Percentiles rank a stretch among this genome's conserved stretches.
These are phyloP conservation scores for Epinephelus lanceolatus DNA, from an alignment of 2,113 vertebrate genomes.

Conservation along the genomic window DNA sequence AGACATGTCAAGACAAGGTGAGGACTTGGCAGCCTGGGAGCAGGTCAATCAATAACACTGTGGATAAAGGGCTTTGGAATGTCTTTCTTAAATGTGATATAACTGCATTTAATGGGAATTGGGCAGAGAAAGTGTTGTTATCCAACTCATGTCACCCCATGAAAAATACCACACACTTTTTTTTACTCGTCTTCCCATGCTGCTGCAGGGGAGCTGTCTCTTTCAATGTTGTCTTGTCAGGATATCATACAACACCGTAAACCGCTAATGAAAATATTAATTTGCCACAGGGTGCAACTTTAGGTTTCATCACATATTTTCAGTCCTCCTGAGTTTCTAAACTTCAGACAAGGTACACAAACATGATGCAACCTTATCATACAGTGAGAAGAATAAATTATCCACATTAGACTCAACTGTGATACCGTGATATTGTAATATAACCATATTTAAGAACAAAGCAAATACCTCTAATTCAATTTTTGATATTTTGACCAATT, in stretches of 20 bases:
- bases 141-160: constrained; percentile 33
- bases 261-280: constrained; percentile 77
- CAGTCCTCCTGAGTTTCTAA: constrained; percentile 61
- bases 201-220: constrained; percentile 45
- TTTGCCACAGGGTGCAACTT: constrained; percentile 71
- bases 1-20: constrained; percentile 68
- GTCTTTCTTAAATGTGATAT: constrained; percentile 72
- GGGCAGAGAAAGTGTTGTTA: constrained; percentile 49
- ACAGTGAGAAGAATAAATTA: constrained; percentile 40
- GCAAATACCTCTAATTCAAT: not conserved
- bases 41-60: constrained; percentile 74
- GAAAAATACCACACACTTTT: constrained; percentile 29
- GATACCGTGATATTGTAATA: not conserved
- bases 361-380: constrained; percentile 38
- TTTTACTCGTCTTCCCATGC: constrained; percentile 50
- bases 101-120: constrained; percentile 68
- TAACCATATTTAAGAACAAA: not conserved
- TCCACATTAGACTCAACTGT: constrained; percentile 24
- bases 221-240: constrained; percentile 52
- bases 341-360: constrained; percentile 63
- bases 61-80: constrained; percentile 68
- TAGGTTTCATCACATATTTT: constrained; percentile 66
- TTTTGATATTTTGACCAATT: constrained; percentile 3
- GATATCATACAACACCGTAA: constrained; percentile 63
- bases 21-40: constrained; percentile 55